Conservation (phyloP, 2,797 vertebrate genomes). For the Leuciscus waleckii region DNA sequence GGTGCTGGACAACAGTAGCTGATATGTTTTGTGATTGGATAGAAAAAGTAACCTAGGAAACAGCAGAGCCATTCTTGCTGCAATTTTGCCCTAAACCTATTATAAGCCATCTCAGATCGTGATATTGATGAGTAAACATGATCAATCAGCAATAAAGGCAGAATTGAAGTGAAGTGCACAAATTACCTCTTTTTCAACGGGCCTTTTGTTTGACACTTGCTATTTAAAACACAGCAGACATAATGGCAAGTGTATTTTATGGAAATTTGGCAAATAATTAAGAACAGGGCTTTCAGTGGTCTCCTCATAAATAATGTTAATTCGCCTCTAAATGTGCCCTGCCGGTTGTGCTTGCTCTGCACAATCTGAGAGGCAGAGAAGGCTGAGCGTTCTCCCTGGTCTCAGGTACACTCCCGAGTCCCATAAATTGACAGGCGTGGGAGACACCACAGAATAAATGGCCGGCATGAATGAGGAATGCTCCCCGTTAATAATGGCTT, state of each 20-base stretch:
- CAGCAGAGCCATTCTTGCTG: slow-evolving; percentile 69
- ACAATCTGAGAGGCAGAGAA: slow-evolving; percentile 72
- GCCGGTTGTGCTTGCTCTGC: slow-evolving; percentile 78
- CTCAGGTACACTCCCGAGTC: slow-evolving; percentile 76
- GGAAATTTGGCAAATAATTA: slow-evolving; percentile 80
- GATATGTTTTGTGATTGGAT: slow-evolving; percentile 71
- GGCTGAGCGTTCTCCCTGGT: slow-evolving; percentile 77
- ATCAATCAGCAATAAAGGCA: slow-evolving; percentile 73
- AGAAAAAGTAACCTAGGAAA: slow-evolving; percentile 78
- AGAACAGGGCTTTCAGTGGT: slow-evolving; percentile 75
- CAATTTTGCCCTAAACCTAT: slow-evolving; percentile 77
- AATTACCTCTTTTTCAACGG: slow-evolving; percentile 12
- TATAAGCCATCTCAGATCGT: slow-evolving; percentile 71
- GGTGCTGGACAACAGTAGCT: slow-evolving; percentile 65
- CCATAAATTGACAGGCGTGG: slow-evolving; percentile 77
- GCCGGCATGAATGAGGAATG: slow-evolving; percentile 68
- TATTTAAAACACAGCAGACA: slow-evolving; percentile 59
- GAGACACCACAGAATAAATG: slow-evolving; percentile 73
- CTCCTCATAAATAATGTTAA: slow-evolving; percentile 85
- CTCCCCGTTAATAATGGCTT: slow-evolving; percentile 69
- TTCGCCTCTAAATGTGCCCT: slow-evolving; percentile 78
- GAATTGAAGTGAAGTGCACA: slow-evolving; percentile 69
- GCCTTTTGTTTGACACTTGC: slow-evolving; percentile 9
- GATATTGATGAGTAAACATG: slow-evolving; percentile 73
- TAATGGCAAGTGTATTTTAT: slow-evolving; percentile 62